Evolutionary conservation across 92 coral and sea anemone species (phyloP).

Genomic region (Porites divaricata): DNA sequence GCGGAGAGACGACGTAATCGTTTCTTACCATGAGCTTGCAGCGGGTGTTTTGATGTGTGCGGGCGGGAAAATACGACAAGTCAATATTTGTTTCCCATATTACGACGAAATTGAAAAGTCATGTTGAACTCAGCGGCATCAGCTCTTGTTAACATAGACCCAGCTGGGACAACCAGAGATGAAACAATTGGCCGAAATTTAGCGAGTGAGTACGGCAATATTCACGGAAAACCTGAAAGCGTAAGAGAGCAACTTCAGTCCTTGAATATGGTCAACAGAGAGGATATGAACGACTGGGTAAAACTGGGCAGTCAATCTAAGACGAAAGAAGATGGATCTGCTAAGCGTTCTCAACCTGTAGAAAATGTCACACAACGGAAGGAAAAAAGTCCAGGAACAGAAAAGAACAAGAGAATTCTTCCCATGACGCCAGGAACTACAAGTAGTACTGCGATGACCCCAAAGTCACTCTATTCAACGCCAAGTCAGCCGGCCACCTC

Average conservation of each 20-base stretch:
- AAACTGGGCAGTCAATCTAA: neutral
- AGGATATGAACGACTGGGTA: neutral
- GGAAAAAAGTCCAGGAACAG: conserved; percentile 13
- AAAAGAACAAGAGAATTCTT: conserved; percentile 22
- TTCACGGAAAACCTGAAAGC: conserved; percentile 25
- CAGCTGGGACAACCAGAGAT: neutral
- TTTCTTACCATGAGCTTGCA: neutral
- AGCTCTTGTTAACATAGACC: conserved; percentile 22
- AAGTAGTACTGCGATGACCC: conserved; percentile 19
- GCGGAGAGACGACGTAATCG: neutral
- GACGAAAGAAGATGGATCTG: conserved; percentile 6
- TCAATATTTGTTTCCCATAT: conserved; percentile 1
- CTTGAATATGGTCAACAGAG: conserved; percentile 16
- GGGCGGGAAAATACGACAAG: neutral
- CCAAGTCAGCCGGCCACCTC: conserved; percentile 18
- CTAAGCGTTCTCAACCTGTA: conserved; percentile 12
- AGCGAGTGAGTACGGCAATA: conserved; percentile 11
- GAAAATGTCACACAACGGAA: conserved; percentile 29
- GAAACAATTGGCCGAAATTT: conserved; percentile 26
- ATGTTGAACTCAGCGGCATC: conserved; percentile 56
- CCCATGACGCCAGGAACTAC: conserved; percentile 30
- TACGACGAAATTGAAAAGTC: neutral
- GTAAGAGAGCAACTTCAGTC: conserved; percentile 28
- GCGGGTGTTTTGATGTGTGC: neutral
- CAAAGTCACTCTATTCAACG: conserved; percentile 34